Evolutionary conservation across 2,113 vertebrate genomes (phyloP), one percentile per base, ranked within the genome.

Genomic region (Tauraco erythrolophus): DNA sequence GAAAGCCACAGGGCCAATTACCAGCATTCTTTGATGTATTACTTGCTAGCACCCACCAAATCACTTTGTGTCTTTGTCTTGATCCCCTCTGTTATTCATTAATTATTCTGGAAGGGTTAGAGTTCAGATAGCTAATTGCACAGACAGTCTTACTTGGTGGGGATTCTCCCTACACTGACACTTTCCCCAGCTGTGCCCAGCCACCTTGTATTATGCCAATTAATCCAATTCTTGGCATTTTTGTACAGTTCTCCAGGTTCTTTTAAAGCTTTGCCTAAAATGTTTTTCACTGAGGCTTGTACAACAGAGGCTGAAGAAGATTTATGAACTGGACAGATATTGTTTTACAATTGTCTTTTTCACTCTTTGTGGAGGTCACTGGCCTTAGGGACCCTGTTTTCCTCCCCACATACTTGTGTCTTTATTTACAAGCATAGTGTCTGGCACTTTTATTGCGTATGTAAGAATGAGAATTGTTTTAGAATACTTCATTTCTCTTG

Each of bases 1-100:
- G 99, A 99, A 99, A 99, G 99, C 99, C 99, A 98, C 99, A 99
- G 99, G 99, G 99, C 99, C 99, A 99, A 99, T 99, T 99, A 99
- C 98, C 97, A 98, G 98, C 98, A 98, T 99, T 99, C 99, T 99
- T 99, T 99, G 99, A 99, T 99, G 99, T 99, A 99, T 99, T 99
- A 99, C 99, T 98, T 96, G 98, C 98, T 98, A 98, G 98, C 98
- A 98, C 98, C 99, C 98, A 99, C 98, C 99, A 98, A 98, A 99
- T 99, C 98, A 98, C 98, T 99, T 99, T 98, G 98, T 98, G 98
- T 99, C 99, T 99, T 99, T 99, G 99, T 99, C 99, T 99, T 99
- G 99, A 99, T 99, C 99, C 99, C 98, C 98, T 99, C 98, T 99
- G 99, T 99, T 99, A 99, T 99, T 99, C 99, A 99, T 99, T 99